Evolutionary conservation across 2,113 vertebrate genomes (phyloP).

Genomic region (Clinocottus analis): DNA sequence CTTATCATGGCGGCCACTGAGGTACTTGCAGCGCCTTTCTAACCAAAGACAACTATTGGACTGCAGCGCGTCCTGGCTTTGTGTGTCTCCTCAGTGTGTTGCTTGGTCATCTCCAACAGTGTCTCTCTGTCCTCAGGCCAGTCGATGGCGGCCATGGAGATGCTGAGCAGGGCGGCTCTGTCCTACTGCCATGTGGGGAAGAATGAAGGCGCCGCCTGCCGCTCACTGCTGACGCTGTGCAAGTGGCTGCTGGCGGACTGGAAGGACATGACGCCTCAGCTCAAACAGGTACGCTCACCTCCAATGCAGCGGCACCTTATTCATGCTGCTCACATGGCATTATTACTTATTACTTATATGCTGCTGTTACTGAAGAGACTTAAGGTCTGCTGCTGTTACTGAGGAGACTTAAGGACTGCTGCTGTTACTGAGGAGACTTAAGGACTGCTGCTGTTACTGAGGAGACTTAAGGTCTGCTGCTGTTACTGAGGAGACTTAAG

Average conservation of each 20-base stretch:
- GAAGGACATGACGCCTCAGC: slow-evolving; percentile 95
- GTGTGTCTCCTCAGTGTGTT: too few species aligned
- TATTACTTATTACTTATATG: too few species aligned
- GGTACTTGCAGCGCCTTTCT: too few species aligned
- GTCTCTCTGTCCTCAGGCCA: slow-evolving; percentile 85
- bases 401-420: not conserved
- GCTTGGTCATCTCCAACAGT: too few species aligned
- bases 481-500: too few species aligned
- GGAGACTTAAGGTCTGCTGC: not conserved
- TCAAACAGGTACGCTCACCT: slow-evolving; percentile 86
- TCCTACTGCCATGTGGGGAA: slow-evolving; percentile 93
- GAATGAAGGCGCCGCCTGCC: slow-evolving; percentile 93
- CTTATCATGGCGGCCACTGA: too few species aligned
- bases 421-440: too few species aligned
- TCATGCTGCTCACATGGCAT: too few species aligned
- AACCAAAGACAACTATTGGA: too few species aligned
- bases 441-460: not conserved
- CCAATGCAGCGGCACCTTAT: too few species aligned
- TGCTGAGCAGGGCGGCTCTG: slow-evolving; percentile 94
- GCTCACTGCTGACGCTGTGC: slow-evolving; percentile 94
- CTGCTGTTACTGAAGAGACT: too few species aligned
- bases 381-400: not conserved
- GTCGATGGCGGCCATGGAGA: slow-evolving; percentile 94
- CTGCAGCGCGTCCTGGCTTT: too few species aligned
- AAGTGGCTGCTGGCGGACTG: slow-evolving; percentile 98